Base-by-base conservation (phyloP, 2,888 invertebrate species). In the Marasmarcha lunaedactyla region DNA sequence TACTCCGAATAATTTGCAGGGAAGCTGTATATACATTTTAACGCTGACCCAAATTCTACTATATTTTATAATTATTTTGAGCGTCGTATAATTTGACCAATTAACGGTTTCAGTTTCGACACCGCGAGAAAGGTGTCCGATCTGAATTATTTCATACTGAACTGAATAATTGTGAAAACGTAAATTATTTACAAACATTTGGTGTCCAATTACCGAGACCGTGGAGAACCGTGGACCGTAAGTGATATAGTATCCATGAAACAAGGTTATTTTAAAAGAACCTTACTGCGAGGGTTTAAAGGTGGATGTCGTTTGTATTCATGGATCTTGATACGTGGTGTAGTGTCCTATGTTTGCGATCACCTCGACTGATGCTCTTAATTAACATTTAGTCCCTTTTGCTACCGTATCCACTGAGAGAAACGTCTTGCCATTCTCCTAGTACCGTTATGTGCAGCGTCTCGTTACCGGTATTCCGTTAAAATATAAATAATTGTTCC, bases 311-410 rank as follows among this genome's bases (percentile, higher is more conserved):
- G 30, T 3, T 7, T 30, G 11, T 11, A 10, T 4, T 30, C n/a
- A 3, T 30, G 30, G 11, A 30, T 30, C 30, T 30, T 30, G 30
- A 30, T 30, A n/a, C 7, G 20, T 30, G 30, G 30, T n/a, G 11
- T 11, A 9, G 30, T 30, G 11, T 30, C 9, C 30, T n/a, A 30
- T n/a, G 11, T 9, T 56, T 54, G 55, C 57, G 74, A 77, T 77
- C 73, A 64, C 65, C 65, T 63, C 54, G 42, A 46, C 52, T 59
- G 73, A 72, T 73, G 71, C 55, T 68, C 65, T 74, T 74, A 78
- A 78, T 79, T 78, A 78, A 72, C 67, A 67, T 76, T 71, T 63
- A 67, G 58, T 9, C 11, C 14, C 61, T 68, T 60, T 59, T 58
- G 70, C 72, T 73, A 69, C 71, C 62, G 71, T 71, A 68, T 69